phyloP scores from a whole-genome alignment of 2,888 invertebrate species.

The Sepiola atlantica region DNA sequence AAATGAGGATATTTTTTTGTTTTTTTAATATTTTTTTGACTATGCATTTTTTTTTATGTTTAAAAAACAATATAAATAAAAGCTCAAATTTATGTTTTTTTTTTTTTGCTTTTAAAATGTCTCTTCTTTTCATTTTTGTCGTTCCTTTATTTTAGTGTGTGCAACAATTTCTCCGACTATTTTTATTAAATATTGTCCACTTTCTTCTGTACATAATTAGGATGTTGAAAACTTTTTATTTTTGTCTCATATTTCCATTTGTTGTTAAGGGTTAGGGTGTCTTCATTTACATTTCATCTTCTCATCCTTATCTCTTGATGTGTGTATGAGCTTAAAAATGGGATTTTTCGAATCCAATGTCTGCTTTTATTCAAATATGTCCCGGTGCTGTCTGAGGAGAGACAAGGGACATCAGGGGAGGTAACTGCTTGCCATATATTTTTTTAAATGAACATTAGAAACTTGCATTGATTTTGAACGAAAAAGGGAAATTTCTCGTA shows the following conservation, averaged over 20 bases:
- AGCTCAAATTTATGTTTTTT: neutral
- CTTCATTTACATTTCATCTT: neutral
- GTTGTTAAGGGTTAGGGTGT: conserved; percentile 32
- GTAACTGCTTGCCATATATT: conserved; percentile 1
- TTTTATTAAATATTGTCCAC: neutral
- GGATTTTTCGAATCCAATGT: neutral
- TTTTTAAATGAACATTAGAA: neutral
- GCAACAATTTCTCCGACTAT: neutral
- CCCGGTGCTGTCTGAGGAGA: neutral
- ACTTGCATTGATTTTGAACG: neutral
- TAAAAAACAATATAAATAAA: neutral
- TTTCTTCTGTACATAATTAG: conserved; percentile 32
- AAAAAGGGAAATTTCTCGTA: neutral
- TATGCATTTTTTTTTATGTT: neutral
- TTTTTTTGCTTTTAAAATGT: conserved; percentile 8
- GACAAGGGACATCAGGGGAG: neutral
- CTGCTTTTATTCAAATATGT: neutral
- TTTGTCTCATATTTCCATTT: neutral
- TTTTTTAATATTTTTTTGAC: neutral
- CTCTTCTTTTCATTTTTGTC: neutral
- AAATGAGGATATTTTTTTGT: neutral
- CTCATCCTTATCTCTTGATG: neutral
- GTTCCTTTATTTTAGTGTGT: neutral
- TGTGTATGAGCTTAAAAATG: conserved; percentile 6
- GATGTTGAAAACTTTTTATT: neutral